A percentile compares a stretch with the other conserved stretches of the same genome.
phyloP scores from a whole-genome alignment of 2,797 vertebrate genomes.

The Syngnathus acus region DNA sequence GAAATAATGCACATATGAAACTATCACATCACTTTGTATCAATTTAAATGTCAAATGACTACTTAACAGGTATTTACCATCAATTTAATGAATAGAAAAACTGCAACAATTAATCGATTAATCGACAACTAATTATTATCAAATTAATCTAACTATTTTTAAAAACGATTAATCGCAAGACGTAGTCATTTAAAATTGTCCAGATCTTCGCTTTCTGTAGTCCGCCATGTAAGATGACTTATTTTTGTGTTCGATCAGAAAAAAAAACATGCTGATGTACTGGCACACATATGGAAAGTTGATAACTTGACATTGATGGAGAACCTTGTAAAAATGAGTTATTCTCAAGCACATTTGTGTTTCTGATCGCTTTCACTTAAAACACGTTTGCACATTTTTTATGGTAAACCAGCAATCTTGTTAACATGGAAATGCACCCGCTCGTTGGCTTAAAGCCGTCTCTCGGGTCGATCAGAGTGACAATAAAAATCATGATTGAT shows the following conservation, averaged over 20 bases:
- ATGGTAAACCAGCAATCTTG: neutral
- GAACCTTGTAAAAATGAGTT: neutral
- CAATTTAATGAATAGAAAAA: too few relatives aligned
- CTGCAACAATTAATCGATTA: too few relatives aligned
- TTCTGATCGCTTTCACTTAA: neutral
- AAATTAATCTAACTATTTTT: too few relatives aligned
- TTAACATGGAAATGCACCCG: neutral
- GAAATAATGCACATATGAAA: neutral
- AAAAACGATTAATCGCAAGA: too few relatives aligned
- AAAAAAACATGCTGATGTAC: neutral
- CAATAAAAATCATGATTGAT: constrained; percentile 68
- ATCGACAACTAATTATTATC: too few relatives aligned
- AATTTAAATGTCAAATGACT: neutral
- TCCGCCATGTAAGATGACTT: too few relatives aligned
- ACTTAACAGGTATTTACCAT: too few relatives aligned
- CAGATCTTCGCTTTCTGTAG: too few relatives aligned
- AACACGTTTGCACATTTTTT: neutral
- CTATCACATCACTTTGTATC: neutral
- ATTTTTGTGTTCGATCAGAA: neutral
- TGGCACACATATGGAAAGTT: neutral
- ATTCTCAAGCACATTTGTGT: neutral
- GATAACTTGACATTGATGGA: neutral
- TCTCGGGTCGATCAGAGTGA: constrained; percentile 32
- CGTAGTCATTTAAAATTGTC: too few relatives aligned
- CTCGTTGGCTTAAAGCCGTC: neutral